phyloP scores from a whole-genome alignment of 2,888 invertebrate species.

The Gryllus longicercus region DNA sequence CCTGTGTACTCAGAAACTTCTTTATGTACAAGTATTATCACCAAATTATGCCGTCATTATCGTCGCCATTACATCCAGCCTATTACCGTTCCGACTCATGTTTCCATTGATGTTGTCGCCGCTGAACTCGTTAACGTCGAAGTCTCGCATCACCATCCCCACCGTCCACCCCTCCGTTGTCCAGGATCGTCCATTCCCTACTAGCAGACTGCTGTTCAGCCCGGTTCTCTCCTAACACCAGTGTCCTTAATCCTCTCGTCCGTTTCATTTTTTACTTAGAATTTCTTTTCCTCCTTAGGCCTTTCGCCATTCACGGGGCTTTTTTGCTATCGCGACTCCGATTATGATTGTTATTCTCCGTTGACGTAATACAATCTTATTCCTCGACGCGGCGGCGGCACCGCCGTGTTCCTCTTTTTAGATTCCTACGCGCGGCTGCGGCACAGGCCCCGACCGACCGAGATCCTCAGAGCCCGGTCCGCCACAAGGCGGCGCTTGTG shows the following conservation, averaged over 20 bases:
- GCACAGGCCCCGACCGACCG: background rate
- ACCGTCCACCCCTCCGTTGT: no score
- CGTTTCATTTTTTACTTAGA: background rate
- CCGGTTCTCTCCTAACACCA: background rate
- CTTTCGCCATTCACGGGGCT: background rate
- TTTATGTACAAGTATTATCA: no score
- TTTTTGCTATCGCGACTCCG: background rate
- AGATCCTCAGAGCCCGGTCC: background rate
- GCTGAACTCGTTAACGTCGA: no score
- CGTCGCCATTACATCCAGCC: no score
- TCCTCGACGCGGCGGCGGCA: background rate
- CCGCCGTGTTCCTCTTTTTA: background rate
- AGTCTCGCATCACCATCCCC: no score
- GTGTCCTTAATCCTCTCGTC: background rate
- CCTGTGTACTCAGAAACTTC: no score
- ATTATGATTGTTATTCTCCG: background rate
- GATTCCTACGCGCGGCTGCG: background rate
- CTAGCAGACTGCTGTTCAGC: no score
- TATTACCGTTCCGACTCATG: no score
- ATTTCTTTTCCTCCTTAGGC: background rate
- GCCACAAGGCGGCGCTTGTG: background rate
- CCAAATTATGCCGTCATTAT: no score
- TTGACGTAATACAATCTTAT: conserved; percentile 17
- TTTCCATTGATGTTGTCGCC: no score
- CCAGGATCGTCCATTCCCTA: no score